Percentiles rank a stretch among this genome's conserved stretches.
Evolutionary conservation across 2,888 invertebrate genomes (phyloP).

Genomic region (Pycnomerus fuliginosus): DNA sequence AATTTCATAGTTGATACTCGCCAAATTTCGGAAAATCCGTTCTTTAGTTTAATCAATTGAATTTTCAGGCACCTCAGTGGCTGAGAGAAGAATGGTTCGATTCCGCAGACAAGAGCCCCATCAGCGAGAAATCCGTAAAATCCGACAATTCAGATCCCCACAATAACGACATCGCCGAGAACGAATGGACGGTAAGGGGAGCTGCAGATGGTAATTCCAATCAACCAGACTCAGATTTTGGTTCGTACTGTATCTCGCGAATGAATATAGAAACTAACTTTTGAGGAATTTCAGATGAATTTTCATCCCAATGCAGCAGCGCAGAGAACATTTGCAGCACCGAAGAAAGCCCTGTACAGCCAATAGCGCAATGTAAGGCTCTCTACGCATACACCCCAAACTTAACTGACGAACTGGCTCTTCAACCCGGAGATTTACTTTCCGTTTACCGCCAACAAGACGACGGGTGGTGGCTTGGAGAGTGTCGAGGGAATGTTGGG

Average conservation of each 20-base stretch:
- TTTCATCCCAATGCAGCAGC: conserved; percentile 74
- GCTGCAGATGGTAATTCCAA: conserved; percentile 83
- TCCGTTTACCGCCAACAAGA: conserved; percentile 87
- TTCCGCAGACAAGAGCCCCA: conserved; percentile 46
- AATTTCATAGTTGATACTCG: no score
- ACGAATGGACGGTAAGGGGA: conserved; percentile 72
- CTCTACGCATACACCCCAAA: conserved; percentile 86
- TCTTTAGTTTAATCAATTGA: no score
- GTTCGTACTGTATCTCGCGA: conserved; percentile 52
- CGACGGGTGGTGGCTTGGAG: conserved; percentile 95
- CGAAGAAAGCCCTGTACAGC: conserved; percentile 53
- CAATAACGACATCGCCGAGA: conserved; percentile 55
- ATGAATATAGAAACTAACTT: no score
- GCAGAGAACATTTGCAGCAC: conserved; percentile 50
- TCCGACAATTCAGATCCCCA: conserved; percentile 57
- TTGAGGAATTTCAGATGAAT: conserved; percentile 64
- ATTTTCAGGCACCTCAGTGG: conserved; percentile 77
- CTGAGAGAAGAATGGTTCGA: conserved; percentile 65
- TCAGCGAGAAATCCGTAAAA: conserved; percentile 52
- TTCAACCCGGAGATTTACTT: conserved; percentile 75
- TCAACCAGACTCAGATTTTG: conserved; percentile 84
- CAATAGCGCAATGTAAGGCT: conserved; percentile 76
- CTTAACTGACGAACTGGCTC: conserved; percentile 79
- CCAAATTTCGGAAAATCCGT: no score
- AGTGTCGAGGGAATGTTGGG: conserved; percentile 80